Base-by-base conservation (phyloP, 2,797 vertebrate species). In the Girardinus metallicus region DNA sequence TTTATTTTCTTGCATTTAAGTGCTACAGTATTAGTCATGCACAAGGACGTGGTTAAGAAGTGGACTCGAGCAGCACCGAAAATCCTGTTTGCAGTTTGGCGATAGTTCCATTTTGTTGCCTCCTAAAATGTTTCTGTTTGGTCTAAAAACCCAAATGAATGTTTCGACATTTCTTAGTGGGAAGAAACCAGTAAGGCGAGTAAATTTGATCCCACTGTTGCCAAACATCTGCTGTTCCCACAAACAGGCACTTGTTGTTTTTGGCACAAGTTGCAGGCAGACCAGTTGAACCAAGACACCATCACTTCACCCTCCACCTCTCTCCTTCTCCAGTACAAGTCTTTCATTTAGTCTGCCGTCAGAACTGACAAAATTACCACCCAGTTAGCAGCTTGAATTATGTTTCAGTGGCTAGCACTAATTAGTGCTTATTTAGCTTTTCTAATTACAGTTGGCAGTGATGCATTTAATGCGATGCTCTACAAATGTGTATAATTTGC, bases 391-490 rank as follows among this genome's bases (percentile, higher is more conserved):
- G 72, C 47, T 12, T 72, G 78, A 84, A 41, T 86, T 82, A 64
- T 86, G 44, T 71, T 87, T 78, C 47, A 85, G 80, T 41, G 41
- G 46, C 39, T 11, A 47, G 9, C 29, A 12, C 72, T 86, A 79
- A 88, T 88, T 85, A 81, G 80, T 31, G 66, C 51, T 55, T 70
- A 85, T 77, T 82, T 82, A 39, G 41, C 75, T 47, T 70, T 41
- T 73, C 73, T n/a, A 83, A 80, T 84, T 86, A 80, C 39, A 84
- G 43, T 39, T 83, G 71, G 73, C 80, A 55, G 51, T 78, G 81
- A 86, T 88, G 83, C 85, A 80, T 91, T 82, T 62, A 73, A 80
- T 70, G 34, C 5, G n/a, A 36, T n/a, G 15, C n/a, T 68, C 13
- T 76, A 34, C 26, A 82, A 85, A 79, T 78, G 39, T 71, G 62